Evolutionary conservation across 2,797 vertebrate species (phyloP), one percentile per base, ranked within the genome.

Genomic region (Pseudotriccus pelzelni): DNA sequence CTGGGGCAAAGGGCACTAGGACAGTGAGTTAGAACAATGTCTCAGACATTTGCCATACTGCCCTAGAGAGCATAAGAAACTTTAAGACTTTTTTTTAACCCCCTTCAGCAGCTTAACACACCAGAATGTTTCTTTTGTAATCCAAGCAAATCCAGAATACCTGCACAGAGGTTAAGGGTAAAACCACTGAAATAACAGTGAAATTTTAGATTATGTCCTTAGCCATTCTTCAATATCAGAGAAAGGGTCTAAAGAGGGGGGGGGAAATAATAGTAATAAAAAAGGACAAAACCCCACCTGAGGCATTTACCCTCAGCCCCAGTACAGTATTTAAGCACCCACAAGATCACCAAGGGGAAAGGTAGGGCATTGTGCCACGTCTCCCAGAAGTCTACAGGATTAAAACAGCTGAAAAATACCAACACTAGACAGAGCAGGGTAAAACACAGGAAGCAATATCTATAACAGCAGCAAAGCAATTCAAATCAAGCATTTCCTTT

Each of bases 111-210:
- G 39, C 39, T 67, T 56, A 66, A 27, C 79, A 27, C 75, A n/a
- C 0, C 41, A 68, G 36, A 78, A 43, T 20, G 9, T 14, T 74
- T 81, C 10, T 76, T 89, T 58, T 62, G 44, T 43, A 82, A 82
- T 18, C 15, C 41, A 88, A 81, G n/a, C 18, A 87, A 92, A 93
- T 55, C 12, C 58, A 84, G 63, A 88, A 75, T 16, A 72, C 6
- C 1, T 56, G 37, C 44, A 58, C 15, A 27, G 30, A 86, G 22
- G 12, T 52, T 8, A 62, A 69, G 36, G 13, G 16, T 68, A 84
- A 83, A 68, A 55, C 9, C 30, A 50, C 21, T n/a, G 18, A 91
- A 59, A 37, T 27, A 1, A 22, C 10, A 69, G 28, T 30, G 27
- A 85, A 94, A 84, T 55, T 55, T 37, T 66, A 68, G 7, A 77